Evolutionary conservation across 2,113 vertebrate species (phyloP).

Genomic region (Hippolais icterina): DNA sequence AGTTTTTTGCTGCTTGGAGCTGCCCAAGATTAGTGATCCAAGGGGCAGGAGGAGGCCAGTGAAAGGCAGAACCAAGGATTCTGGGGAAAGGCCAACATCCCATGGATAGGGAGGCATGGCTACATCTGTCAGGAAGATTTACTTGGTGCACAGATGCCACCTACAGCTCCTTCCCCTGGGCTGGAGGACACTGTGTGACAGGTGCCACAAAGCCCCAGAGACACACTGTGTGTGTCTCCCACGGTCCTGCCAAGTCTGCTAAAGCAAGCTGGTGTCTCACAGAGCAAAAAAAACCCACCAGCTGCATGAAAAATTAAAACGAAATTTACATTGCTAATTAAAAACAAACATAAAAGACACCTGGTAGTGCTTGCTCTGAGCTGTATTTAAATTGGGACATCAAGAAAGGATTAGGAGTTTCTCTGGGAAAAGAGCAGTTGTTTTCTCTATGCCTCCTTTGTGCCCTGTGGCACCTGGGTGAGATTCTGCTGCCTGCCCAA

Average conservation of each 20-base stretch:
- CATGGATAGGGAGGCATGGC: fast-evolving
- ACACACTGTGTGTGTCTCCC: not conserved
- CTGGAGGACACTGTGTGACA: not conserved
- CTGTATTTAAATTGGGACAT: not conserved
- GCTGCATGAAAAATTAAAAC: not conserved
- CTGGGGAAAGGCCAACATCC: not conserved
- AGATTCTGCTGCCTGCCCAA: not conserved
- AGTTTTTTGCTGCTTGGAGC: not conserved
- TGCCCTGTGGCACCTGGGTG: not conserved
- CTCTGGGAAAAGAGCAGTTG: not conserved
- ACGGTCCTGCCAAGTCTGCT: not conserved
- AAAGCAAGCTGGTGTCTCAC: not conserved
- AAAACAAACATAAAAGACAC: not conserved
- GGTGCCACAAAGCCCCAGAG: not conserved
- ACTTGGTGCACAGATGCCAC: not conserved
- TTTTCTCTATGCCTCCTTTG: not conserved
- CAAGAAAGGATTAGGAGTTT: not conserved
- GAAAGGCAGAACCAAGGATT: not conserved
- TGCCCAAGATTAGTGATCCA: not conserved
- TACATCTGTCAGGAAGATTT: not conserved
- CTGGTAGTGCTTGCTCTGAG: not conserved
- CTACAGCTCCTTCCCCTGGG: not conserved
- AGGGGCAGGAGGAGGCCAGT: not conserved
- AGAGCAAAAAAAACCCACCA: not conserved
- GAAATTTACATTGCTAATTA: not conserved